phyloP scores from a whole-genome alignment of 1,140 invertebrate species.

The Anagrus nilaparvatae region DNA sequence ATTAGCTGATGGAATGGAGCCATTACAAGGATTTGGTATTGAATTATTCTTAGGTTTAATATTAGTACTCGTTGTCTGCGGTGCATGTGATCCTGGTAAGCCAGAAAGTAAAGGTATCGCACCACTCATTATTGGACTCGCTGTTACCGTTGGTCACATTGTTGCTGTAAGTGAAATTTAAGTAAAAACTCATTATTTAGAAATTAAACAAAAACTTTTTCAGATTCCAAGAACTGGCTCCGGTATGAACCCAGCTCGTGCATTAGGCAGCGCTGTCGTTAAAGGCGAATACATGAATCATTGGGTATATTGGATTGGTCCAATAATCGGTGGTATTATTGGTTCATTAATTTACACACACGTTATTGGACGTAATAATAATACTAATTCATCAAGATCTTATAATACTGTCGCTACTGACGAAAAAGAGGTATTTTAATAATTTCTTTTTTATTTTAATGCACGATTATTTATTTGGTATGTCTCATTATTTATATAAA shows the following conservation, averaged over 20 bases:
- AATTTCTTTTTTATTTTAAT: too few species aligned
- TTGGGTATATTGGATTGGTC: conserved; percentile 88
- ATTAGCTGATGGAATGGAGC: conserved; percentile 50
- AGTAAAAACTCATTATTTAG: neutral
- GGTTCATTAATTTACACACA: conserved; percentile 69
- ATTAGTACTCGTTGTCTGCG: conserved; percentile 79
- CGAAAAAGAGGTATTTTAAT: conserved; percentile 64
- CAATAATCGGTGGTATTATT: conserved; percentile 66
- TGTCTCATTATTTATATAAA: too few species aligned
- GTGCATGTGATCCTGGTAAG: conserved; percentile 64
- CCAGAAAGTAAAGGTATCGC: conserved; percentile 69
- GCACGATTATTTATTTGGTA: too few species aligned
- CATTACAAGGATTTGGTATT: conserved; percentile 72
- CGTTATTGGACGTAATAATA: conserved; percentile 52
- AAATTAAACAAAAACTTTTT: conserved; percentile 1
- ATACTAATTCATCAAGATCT: conserved; percentile 36
- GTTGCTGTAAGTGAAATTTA: conserved; percentile 71
- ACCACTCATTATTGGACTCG: conserved; percentile 80
- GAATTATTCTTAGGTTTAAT: conserved; percentile 87
- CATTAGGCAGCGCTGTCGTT: conserved; percentile 75
- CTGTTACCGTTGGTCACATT: conserved; percentile 79
- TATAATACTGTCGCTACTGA: conserved; percentile 51
- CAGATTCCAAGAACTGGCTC: conserved; percentile 70
- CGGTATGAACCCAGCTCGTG: conserved; percentile 83
- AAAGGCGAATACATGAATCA: conserved; percentile 62